A percentile compares a stretch with the other conserved stretches of the same genome.
phyloP scores from a whole-genome alignment of 2,888 invertebrate species.

The Drosophila cognata region DNA sequence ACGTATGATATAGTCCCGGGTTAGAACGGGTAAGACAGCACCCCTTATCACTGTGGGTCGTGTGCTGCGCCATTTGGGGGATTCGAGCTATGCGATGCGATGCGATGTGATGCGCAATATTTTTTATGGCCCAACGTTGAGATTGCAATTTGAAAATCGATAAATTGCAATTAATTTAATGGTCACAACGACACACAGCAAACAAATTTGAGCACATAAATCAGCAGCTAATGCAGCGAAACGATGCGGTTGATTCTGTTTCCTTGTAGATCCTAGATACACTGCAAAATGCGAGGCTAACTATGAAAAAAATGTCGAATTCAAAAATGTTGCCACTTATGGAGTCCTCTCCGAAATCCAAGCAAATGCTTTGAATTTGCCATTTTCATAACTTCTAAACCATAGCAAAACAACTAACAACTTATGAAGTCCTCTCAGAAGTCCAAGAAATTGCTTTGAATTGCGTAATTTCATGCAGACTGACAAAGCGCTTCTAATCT shows the following conservation, averaged over 20 bases:
- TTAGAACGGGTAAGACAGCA: slow-evolving; percentile 6
- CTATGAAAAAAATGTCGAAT: not conserved
- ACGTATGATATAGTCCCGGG: slow-evolving; percentile 15
- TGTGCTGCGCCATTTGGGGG: slow-evolving; percentile 74
- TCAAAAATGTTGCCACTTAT: not conserved
- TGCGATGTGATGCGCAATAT: slow-evolving; percentile 50
- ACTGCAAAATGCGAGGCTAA: not conserved
- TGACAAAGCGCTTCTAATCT: slow-evolving; percentile 13
- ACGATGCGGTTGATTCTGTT: slow-evolving; percentile 41
- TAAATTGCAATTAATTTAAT: slow-evolving; percentile 85
- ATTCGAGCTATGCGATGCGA: slow-evolving; percentile 39
- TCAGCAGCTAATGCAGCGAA: slow-evolving; percentile 59
- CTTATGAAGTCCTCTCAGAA: not conserved
- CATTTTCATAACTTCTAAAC: not conserved
- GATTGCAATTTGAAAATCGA: slow-evolving; percentile 85
- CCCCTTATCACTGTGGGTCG: slow-evolving; percentile 52
- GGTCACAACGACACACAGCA: slow-evolving; percentile 76
- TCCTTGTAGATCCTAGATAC: not conserved
- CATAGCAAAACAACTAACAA: not conserved
- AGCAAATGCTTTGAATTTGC: not conserved
- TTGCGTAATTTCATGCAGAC: slow-evolving; percentile 4
- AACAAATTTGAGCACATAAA: slow-evolving; percentile 57
- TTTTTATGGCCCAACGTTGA: slow-evolving; percentile 71
- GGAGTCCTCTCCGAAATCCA: not conserved
- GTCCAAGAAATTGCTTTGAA: not conserved